A percentile compares a stretch with the other conserved stretches of the same genome.
phyloP scores from a whole-genome alignment of 2,113 vertebrate genomes.

The Passer domesticus region DNA sequence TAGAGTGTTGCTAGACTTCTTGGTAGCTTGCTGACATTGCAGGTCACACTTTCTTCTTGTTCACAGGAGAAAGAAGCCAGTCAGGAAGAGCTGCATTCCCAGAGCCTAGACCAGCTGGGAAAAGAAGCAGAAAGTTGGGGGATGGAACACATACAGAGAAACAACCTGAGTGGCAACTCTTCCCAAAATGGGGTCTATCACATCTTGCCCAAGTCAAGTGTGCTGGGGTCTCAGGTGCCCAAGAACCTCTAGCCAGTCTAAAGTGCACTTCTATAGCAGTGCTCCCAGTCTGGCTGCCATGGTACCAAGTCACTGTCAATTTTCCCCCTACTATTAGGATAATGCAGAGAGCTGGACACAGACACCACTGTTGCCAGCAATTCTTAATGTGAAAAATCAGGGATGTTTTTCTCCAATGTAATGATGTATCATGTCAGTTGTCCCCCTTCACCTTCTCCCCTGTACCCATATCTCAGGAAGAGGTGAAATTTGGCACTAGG shows the following conservation, averaged over 20 bases:
- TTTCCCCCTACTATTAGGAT: not conserved
- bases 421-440: not conserved
- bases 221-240: not conserved
- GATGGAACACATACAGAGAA: not conserved
- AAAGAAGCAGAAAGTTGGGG: not conserved
- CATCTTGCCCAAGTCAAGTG: not conserved
- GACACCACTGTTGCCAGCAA: not conserved
- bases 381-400: not conserved
- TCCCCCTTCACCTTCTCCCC: not conserved
- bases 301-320: not conserved
- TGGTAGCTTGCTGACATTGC: not conserved
- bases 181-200: not conserved
- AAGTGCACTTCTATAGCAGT: not conserved
- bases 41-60: not conserved
- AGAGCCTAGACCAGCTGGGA: not conserved
- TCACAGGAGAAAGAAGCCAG: constrained; percentile 51
- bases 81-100: not conserved
- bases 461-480: not conserved
- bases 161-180: not conserved
- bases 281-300: not conserved
- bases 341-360: not conserved
- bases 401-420: not conserved
- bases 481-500: not conserved
- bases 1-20: not conserved
- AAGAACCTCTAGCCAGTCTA: not conserved